Base-by-base conservation (phyloP, 2,888 invertebrate species). In the Andricus quercusramuli region DNA sequence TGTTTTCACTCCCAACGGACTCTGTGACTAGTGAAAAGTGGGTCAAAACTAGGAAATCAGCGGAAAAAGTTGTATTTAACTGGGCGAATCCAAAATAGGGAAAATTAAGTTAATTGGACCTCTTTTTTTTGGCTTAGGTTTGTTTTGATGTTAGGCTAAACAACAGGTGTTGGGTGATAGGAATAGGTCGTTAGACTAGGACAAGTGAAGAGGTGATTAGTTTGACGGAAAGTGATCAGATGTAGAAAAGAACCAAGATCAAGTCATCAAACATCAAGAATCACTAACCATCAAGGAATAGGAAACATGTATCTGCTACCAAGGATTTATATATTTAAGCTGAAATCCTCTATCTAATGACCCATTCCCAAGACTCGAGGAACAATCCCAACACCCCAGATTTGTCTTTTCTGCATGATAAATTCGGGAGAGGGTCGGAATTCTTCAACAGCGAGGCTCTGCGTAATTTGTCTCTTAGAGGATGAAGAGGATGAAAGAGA, bases 401-500 rank as follows among this genome's bases (percentile, higher is more conserved):
- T 13, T 25, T 62, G 62, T 25, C 25, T 11, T 62, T 62, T 62
- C n/a, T 62, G 62, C 13, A 25, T 62, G 6, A 25, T 37, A 37
- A 64, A 29, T 22, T 64, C 29, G 64, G 29, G 64, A 64, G 25
- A 64, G 64, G 64, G 25, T 64, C 64, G 25, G 29, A 64, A 64
- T 64, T 25, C 64, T 64, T 64, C 15, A 13, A 25, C 5, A 22
- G 17, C 64, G 13, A 64, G 29, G 25, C 22, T 67, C 37, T 41
- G 41, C n/a, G n/a, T 41, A 67, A 67, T 68, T 68, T 68, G 44
- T 68, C 25, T 68, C 13, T 22, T 56, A 32, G 74, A 80, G 80
- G 74, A 82, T 81, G 80, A 83, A 77, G 81, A 83, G 82, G 85
- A 89, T 84, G 85, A 86, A 86, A 87, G 88, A 84, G 86, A 87